Conservation (phyloP, 2,888 invertebrate genomes). For the Pseudolycoriella hygida region DNA sequence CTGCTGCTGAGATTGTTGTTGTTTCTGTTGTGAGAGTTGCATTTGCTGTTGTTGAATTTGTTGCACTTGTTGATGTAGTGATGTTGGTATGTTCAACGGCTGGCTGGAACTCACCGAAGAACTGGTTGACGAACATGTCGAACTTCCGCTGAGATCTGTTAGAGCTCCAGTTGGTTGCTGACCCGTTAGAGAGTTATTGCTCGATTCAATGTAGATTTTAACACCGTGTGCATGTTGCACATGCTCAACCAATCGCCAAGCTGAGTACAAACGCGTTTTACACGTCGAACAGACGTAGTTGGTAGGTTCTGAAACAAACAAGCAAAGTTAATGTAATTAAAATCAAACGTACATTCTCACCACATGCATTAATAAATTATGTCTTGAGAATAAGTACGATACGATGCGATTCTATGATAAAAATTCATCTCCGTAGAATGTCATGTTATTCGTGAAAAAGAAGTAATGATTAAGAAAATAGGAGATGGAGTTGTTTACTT, state of each 20-base stretch:
- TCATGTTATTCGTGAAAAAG: neutral
- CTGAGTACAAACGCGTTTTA: conserved; percentile 79
- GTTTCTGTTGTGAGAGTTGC: conserved; percentile 28
- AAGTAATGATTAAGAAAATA: too few relatives aligned
- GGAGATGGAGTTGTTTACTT: too few relatives aligned
- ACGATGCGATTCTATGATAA: too few relatives aligned
- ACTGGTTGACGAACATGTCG: conserved; percentile 11
- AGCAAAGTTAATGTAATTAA: conserved; percentile 18
- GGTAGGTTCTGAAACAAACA: conserved; percentile 66
- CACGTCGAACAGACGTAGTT: conserved; percentile 90
- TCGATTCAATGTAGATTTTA: conserved; percentile 70
- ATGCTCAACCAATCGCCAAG: conserved; percentile 89
- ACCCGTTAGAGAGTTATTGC: conserved; percentile 11
- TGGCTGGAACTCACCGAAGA: conserved; percentile 13
- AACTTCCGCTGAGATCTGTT: conserved; percentile 15
- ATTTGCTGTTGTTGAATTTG: conserved; percentile 20
- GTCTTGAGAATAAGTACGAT: too few relatives aligned
- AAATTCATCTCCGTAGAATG: neutral
- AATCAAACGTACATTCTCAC: conserved; percentile 14
- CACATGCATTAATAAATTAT: too few relatives aligned
- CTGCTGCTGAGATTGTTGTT: conserved; percentile 31
- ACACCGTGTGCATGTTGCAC: conserved; percentile 88
- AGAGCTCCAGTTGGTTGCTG: conserved; percentile 14
- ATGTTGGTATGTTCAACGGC: conserved; percentile 11
- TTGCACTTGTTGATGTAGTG: conserved; percentile 23